Evolutionary conservation across 2,113 vertebrate species (phyloP), one percentile per base, ranked within the genome.

Genomic region (Jaculus jaculus): DNA sequence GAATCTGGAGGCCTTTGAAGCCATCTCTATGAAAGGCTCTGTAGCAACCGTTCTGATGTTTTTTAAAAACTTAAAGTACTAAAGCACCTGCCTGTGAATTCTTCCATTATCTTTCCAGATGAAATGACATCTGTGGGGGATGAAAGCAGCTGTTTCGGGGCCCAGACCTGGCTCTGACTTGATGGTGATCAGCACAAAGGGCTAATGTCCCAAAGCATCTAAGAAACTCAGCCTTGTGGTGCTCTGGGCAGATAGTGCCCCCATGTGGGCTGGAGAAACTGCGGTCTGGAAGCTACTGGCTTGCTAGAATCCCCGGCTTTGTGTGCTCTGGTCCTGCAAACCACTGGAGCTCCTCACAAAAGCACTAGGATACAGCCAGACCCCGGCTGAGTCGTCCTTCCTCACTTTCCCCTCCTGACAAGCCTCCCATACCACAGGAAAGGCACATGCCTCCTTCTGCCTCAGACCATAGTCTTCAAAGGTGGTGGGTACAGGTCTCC

Each of bases 401-500:
- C 34, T 39, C 23, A 30, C 26, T n/a, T 13, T 9, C 16, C 71
- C 60, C 16, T 72, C 32, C 71, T 30, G 51, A 63, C 71, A 61
- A 42, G 16, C 39, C 21, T 28, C 7, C 39, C 17, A 28, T 7
- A 5, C 15, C 32, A 39, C 11, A 47, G 73, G 39, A 17, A 74
- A 28, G 7, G 72, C 1, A 13, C 4, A 24, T 23, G 37, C 13
- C 10, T 17, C 32, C 28, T 87, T 17, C 69, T 63, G 58, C 37
- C 58, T 63, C 84, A 32, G 16, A 13, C n/a, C 54, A 30, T 26
- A 15, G 34, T 54, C 54, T 86, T 58, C 84, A 86, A 13, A 24
- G 24, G 0, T 16, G 7, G 4, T 2, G 42, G 21, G 1, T 9
- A 13, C 18, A 17, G 24, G 18, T 34, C 34, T 42, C 17, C 1